phyloP scores from a whole-genome alignment of 2,797 vertebrate species.

The Spinus pinus region DNA sequence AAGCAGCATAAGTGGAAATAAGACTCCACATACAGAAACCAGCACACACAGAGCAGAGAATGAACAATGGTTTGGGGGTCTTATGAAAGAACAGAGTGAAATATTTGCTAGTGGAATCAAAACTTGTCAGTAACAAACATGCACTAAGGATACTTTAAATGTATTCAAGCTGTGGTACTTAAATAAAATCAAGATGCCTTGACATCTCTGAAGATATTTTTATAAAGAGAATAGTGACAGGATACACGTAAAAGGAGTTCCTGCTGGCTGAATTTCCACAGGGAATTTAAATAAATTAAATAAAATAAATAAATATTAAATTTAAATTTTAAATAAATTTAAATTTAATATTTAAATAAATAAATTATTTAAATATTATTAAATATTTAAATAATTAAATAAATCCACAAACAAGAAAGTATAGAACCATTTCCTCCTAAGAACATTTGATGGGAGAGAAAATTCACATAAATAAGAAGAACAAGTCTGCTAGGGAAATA shows the following conservation, averaged over 20 bases:
- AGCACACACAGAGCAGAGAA: neutral
- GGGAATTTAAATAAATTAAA: no score
- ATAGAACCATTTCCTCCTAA: neutral
- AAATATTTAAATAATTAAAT: no score
- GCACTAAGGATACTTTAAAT: neutral
- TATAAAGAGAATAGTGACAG: neutral
- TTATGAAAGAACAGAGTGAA: rapidly evolving
- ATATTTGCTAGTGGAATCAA: neutral
- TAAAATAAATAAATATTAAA: no score
- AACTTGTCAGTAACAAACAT: neutral
- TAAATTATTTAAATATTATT: no score
- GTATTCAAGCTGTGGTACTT: neutral
- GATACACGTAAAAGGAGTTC: neutral
- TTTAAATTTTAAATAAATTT: no score
- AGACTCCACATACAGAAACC: neutral
- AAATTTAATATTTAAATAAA: no score
- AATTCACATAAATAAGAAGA: neutral
- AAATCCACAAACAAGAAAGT: neutral
- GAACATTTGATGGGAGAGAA: neutral
- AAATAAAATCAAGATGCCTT: neutral
- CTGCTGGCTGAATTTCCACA: neutral
- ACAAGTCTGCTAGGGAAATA: slow-evolving; percentile 76
- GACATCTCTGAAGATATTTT: neutral
- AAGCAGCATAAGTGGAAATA: neutral
- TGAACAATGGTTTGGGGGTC: neutral